Conservation (phyloP, 2,888 invertebrate species). For the Tetheella fluctuosa region DNA sequence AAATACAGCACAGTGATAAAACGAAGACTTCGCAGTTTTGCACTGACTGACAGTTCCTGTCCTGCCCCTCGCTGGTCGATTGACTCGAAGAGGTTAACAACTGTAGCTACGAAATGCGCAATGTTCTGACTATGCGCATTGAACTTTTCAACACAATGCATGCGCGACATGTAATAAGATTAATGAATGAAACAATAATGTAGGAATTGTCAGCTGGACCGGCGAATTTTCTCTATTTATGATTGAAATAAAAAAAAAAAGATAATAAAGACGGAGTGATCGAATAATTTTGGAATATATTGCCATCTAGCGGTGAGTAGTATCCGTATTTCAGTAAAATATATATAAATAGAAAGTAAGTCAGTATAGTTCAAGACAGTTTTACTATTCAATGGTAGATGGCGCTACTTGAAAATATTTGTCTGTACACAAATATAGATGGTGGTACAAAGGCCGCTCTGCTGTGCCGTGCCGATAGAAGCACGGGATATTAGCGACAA, state of each 20-base stretch:
- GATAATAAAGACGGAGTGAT: no score
- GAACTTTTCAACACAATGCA: constrained; percentile 67
- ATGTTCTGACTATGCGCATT: constrained; percentile 84
- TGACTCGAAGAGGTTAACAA: constrained; percentile 76
- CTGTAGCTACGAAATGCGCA: constrained; percentile 80
- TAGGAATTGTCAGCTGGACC: no score
- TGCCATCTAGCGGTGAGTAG: not conserved
- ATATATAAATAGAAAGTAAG: no score
- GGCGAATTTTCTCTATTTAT: no score
- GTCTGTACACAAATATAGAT: no score
- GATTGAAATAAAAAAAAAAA: no score
- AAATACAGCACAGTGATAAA: constrained; percentile 71
- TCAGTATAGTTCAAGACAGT: constrained; percentile 9
- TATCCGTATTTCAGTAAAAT: not conserved
- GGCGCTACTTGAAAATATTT: constrained; percentile 19
- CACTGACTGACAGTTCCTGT: constrained; percentile 65
- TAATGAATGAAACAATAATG: not conserved
- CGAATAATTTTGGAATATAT: not conserved
- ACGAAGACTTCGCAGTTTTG: constrained; percentile 61
- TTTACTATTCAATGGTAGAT: constrained; percentile 41
- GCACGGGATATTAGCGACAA: no score
- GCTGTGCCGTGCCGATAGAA: no score
- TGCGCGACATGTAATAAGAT: constrained; percentile 58
- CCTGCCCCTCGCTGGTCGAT: constrained; percentile 69
- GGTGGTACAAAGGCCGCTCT: no score